Conservation (phyloP, 2,797 vertebrate species). For the Micromesistius poutassou region DNA sequence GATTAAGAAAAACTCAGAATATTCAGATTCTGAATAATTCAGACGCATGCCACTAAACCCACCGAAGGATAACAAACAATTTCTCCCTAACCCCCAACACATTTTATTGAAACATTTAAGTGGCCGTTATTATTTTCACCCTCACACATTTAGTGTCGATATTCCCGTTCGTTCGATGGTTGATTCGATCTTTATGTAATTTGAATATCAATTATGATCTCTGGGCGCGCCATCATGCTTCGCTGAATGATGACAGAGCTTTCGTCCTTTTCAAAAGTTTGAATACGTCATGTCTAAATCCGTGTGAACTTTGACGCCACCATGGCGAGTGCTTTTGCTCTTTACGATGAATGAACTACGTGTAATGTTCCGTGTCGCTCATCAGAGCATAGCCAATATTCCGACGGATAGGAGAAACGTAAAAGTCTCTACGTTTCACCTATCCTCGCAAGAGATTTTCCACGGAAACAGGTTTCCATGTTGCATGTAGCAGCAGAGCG, state of each 20-base stretch:
- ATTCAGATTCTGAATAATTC: constrained; percentile 38
- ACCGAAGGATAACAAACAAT: constrained; percentile 60
- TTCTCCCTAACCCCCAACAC: constrained; percentile 36
- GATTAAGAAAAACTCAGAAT: constrained; percentile 51
- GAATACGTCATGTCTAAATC: constrained; percentile 23
- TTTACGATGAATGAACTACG: neutral
- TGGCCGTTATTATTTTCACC: neutral
- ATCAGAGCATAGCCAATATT: neutral
- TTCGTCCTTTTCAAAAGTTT: constrained; percentile 55
- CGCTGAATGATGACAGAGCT: constrained; percentile 29
- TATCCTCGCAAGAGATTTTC: neutral
- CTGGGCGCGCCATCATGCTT: constrained; percentile 61
- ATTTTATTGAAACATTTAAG: constrained; percentile 28
- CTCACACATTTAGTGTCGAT: neutral
- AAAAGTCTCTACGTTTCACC: neutral
- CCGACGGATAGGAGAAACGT: neutral
- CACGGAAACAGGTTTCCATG: constrained; percentile 2
- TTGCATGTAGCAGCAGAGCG: neutral
- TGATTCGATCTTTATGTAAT: neutral
- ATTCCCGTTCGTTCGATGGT: neutral
- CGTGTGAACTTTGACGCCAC: constrained; percentile 1
- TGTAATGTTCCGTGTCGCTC: neutral
- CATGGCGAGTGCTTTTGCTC: neutral
- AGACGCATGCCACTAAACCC: constrained; percentile 53
- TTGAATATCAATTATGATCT: constrained; percentile 12